These are phyloP conservation scores for Bagarius yarrelli DNA, from an alignment of 2,113 vertebrate genomes.

Conservation along the genomic window DNA sequence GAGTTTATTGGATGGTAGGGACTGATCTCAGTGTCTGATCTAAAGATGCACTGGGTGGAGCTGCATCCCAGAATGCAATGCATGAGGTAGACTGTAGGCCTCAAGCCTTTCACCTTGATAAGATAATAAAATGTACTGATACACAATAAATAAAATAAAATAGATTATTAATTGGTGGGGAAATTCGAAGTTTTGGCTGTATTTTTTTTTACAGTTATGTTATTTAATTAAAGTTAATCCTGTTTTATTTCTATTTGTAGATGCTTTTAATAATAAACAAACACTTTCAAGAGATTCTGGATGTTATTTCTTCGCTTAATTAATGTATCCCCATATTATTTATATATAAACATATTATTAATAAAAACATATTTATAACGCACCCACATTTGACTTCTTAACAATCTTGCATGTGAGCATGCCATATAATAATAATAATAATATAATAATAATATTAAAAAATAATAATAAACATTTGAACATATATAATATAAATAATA, in stretches of 20 bases:
- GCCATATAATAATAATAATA: neutral
- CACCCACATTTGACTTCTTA: neutral
- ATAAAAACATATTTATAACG: neutral
- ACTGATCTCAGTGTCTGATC: neutral
- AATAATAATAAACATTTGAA: neutral
- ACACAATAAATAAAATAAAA: neutral
- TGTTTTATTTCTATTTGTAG: no score
- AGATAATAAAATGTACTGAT: neutral
- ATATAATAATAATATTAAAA: neutral
- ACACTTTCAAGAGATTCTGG: no score
- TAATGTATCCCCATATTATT: neutral
- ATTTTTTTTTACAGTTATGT: neutral
- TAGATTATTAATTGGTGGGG: neutral
- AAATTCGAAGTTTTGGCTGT: neutral
- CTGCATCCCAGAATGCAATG: slow-evolving; percentile 41
- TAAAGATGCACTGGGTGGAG: slow-evolving; percentile 40
- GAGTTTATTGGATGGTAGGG: neutral
- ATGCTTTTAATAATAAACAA: no score
- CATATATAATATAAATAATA: no score
- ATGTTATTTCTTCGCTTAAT: neutral
- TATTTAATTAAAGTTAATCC: no score
- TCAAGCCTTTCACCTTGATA: neutral
- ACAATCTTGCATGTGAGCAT: neutral
- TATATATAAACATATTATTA: neutral
- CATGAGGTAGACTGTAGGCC: slow-evolving; percentile 1